Conservation (phyloP, 2,888 invertebrate genomes). For the Resseliella maxima region DNA sequence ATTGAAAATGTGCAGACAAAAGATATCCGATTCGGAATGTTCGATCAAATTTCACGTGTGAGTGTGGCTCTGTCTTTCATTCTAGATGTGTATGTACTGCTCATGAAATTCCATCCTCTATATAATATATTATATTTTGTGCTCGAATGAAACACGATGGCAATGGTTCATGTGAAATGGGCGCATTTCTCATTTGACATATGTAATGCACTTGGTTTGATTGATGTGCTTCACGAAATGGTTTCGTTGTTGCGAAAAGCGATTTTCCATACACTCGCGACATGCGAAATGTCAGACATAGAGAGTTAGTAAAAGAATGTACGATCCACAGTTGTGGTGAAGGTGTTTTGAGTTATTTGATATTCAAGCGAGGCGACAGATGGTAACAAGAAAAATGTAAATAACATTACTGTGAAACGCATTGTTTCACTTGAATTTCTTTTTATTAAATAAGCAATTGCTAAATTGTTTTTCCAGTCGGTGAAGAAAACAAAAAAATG, state of each 20-base stretch:
- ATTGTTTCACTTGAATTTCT: slow-evolving; percentile 51
- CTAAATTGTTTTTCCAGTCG: slow-evolving; percentile 21
- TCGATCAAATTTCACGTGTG: slow-evolving; percentile 29
- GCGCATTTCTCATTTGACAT: slow-evolving; percentile 35
- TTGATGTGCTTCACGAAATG: slow-evolving; percentile 53
- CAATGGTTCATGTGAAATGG: not conserved
- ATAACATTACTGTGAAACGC: slow-evolving; percentile 47
- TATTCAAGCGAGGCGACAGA: slow-evolving; percentile 36
- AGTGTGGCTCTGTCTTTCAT: too few species aligned
- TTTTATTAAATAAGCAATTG: slow-evolving; percentile 47
- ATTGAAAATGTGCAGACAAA: slow-evolving; percentile 44
- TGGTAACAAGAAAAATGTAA: slow-evolving; percentile 49
- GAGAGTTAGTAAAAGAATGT: not conserved
- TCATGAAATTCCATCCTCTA: slow-evolving; percentile 5
- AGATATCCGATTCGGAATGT: slow-evolving; percentile 42
- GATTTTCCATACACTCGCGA: not conserved
- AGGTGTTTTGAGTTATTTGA: slow-evolving; percentile 53
- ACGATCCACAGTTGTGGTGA: not conserved
- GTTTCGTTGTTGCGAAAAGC: slow-evolving; percentile 11
- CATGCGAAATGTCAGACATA: not conserved
- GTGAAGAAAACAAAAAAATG: too few species aligned
- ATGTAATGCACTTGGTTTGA: slow-evolving; percentile 51
- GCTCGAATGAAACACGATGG: not conserved
- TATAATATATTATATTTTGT: not conserved
- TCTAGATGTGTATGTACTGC: too few species aligned